A percentile compares a stretch with the other conserved stretches of the same genome.
phyloP scores from a whole-genome alignment of 92 coral and sea anemone species.

The Pocillopora meandrina region DNA sequence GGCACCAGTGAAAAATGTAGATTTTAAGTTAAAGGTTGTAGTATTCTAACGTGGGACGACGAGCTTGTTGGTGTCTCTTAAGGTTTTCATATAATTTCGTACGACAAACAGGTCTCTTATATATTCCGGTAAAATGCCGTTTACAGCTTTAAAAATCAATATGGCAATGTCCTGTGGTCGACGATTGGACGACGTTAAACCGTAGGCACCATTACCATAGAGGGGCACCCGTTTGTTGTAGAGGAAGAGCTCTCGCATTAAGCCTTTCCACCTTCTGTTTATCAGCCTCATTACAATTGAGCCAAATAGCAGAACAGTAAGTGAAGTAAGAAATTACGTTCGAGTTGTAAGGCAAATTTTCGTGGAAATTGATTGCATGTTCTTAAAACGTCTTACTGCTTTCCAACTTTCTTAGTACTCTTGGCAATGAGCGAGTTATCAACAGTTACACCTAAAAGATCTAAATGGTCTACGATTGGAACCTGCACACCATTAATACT shows the following conservation, averaged over 20 bases:
- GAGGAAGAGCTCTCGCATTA: background rate
- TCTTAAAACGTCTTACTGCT: constrained; percentile 30
- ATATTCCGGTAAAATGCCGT: too few relatives aligned
- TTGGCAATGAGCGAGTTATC: constrained; percentile 7
- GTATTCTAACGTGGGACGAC: too few relatives aligned
- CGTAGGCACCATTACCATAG: background rate
- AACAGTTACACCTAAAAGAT: constrained; percentile 6
- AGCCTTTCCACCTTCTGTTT: constrained; percentile 14
- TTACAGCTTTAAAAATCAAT: background rate
- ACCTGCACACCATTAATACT: too few relatives aligned
- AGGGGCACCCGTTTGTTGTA: background rate
- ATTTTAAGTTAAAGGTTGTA: too few relatives aligned
- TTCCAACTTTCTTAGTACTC: constrained; percentile 22
- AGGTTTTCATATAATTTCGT: too few relatives aligned
- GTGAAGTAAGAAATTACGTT: constrained; percentile 20
- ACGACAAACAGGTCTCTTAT: too few relatives aligned
- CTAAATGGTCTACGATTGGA: too few relatives aligned
- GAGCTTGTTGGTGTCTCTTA: too few relatives aligned
- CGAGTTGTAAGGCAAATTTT: constrained; percentile 26
- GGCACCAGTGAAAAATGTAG: too few relatives aligned
- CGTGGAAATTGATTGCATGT: constrained; percentile 12
- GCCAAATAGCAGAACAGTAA: constrained; percentile 33
- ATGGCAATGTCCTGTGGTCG: too few relatives aligned
- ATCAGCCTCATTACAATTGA: constrained; percentile 27
- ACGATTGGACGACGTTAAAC: too few relatives aligned